These are phyloP conservation scores for Therioaphis trifolii DNA, from an alignment of 2,888 invertebrate species.

Conservation along the genomic window DNA sequence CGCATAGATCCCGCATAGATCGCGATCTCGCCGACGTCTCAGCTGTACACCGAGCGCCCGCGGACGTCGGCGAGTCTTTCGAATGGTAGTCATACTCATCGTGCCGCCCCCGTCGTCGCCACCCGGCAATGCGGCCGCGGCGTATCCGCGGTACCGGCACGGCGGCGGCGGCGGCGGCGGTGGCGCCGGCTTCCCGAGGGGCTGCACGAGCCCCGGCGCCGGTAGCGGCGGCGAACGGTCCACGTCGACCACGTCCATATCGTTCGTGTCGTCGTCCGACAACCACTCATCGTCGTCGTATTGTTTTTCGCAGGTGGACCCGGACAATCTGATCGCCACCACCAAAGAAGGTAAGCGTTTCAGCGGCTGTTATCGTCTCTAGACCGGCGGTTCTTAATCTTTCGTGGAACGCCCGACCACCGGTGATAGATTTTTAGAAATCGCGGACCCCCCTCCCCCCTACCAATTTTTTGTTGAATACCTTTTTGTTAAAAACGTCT, in stretches of 20 bases:
- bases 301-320: constrained; percentile 75
- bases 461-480: too few species aligned
- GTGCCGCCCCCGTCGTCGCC: constrained; percentile 69
- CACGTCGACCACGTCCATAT: constrained; percentile 66
- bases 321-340: constrained; percentile 83
- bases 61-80: constrained; percentile 65
- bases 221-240: constrained; percentile 58
- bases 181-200: constrained; percentile 44
- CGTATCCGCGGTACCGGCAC: not conserved
- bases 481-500: too few species aligned
- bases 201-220: constrained; percentile 57
- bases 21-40: too few species aligned
- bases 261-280: constrained; percentile 65
- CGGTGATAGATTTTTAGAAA: too few species aligned
- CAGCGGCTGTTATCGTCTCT: not conserved
- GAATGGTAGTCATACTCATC: constrained; percentile 78
- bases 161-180: constrained; percentile 31
- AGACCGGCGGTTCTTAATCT: too few species aligned
- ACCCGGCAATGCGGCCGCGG: constrained; percentile 66
- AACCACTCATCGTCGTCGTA: constrained; percentile 64
- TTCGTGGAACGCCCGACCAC: too few species aligned
- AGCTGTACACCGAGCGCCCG: not conserved
- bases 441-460: too few species aligned
- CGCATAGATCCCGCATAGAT: too few species aligned
- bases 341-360: constrained; percentile 88